These are phyloP conservation scores for Probaryconus sp. DNA, from an alignment of 1,140 invertebrate species.

Conservation along the genomic window DNA sequence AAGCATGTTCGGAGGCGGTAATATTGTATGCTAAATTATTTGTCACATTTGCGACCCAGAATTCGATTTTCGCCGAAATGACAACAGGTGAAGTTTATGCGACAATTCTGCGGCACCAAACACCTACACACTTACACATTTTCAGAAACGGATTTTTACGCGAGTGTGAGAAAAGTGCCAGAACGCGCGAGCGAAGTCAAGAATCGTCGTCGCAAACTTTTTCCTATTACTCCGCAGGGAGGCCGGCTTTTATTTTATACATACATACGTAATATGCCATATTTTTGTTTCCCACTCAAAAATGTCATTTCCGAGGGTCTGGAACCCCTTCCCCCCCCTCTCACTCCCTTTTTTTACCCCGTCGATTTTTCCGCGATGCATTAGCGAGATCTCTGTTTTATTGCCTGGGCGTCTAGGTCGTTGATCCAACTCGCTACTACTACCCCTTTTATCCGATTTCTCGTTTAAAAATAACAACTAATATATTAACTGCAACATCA, in stretches of 20 bases:
- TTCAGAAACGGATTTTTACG: constrained; percentile 63
- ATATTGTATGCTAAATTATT: constrained; percentile 55
- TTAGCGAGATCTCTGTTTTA: constrained; percentile 16
- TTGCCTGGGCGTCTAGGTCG: constrained; percentile 8
- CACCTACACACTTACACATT: no score
- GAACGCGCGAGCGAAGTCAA: constrained; percentile 68
- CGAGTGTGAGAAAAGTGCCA: constrained; percentile 67
- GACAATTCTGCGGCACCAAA: constrained; percentile 16
- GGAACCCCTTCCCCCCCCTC: no score
- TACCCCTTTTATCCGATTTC: constrained; percentile 38
- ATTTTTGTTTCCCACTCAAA: constrained; percentile 53
- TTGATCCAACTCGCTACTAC: constrained; percentile 13
- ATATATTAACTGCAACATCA: constrained; percentile 25
- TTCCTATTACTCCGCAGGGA: constrained; percentile 42
- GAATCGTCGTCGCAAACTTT: constrained; percentile 60
- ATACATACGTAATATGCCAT: constrained; percentile 28
- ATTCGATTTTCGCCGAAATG: constrained; percentile 60
- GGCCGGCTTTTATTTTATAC: constrained; percentile 57
- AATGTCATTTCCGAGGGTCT: constrained; percentile 45
- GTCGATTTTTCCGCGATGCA: constrained; percentile 2
- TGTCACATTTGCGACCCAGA: constrained; percentile 32
- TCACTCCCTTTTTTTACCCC: background rate
- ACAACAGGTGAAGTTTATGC: constrained; percentile 61
- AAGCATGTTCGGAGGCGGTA: constrained; percentile 18
- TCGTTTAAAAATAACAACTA: constrained; percentile 49